Conservation (phyloP, 1,140 invertebrate species). For the Scaptomyza montana region DNA sequence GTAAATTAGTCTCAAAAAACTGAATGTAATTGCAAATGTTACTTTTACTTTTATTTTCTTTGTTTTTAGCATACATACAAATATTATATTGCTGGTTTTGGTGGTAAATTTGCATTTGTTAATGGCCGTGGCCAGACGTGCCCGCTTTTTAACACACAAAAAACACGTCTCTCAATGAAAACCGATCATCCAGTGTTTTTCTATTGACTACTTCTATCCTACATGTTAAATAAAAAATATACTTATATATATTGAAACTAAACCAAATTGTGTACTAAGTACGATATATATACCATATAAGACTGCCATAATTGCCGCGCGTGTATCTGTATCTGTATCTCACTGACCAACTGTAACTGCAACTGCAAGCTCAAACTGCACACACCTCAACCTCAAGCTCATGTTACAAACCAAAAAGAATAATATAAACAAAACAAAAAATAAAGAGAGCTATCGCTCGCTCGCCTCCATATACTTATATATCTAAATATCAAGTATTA, state of each 20-base stretch:
- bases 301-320: constrained; percentile 59
- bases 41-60: constrained; percentile 81
- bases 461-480: constrained; percentile 41
- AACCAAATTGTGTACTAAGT: constrained; percentile 68
- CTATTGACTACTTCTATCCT: constrained; percentile 49
- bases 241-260: constrained; percentile 58
- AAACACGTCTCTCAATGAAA: constrained; percentile 63
- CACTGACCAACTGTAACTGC: constrained; percentile 72
- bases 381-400: constrained; percentile 61
- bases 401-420: background rate
- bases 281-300: constrained; percentile 60
- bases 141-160: constrained; percentile 69
- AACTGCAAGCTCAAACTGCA: constrained; percentile 62
- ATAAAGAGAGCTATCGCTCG: constrained; percentile 28
- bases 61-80: constrained; percentile 80
- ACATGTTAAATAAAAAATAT: constrained; percentile 43
- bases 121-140: constrained; percentile 76
- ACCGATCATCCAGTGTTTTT: constrained; percentile 58
- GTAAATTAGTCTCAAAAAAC: constrained; percentile 46
- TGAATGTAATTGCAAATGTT: constrained; percentile 80
- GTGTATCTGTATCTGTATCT: constrained; percentile 65
- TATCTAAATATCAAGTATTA: constrained; percentile 42
- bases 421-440: background rate
- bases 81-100: constrained; percentile 81
- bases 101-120: constrained; percentile 81